Evolutionary conservation across 2,888 invertebrate genomes (phyloP).

Genomic region (Galerucella pusilla): DNA sequence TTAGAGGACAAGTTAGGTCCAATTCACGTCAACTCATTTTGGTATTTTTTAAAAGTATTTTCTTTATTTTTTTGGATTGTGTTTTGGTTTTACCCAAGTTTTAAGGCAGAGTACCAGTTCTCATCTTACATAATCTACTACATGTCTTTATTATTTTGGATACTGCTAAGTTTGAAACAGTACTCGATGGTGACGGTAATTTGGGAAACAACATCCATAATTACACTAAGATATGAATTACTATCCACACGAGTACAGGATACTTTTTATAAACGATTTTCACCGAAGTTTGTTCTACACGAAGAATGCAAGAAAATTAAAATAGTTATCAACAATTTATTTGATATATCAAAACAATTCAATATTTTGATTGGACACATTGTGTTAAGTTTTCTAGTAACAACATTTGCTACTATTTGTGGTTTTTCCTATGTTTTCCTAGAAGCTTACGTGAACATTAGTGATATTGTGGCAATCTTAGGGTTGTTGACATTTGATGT

Average conservation of each 20-base stretch:
- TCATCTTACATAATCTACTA: too few relatives aligned
- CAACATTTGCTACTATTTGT: background rate
- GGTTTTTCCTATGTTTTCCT: background rate
- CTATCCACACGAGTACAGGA: background rate
- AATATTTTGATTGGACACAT: background rate
- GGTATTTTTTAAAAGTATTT: too few relatives aligned
- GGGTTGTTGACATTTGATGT: too few relatives aligned
- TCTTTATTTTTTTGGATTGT: too few relatives aligned
- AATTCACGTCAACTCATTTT: too few relatives aligned
- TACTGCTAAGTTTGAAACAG: background rate
- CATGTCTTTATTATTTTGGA: background rate
- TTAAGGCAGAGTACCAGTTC: too few relatives aligned
- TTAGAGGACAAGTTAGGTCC: too few relatives aligned
- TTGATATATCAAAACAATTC: background rate
- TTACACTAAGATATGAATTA: background rate
- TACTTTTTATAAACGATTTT: background rate
- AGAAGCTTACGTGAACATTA: background rate
- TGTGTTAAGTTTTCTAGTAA: background rate
- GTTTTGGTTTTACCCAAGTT: too few relatives aligned
- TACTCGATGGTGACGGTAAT: background rate
- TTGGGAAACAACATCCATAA: background rate
- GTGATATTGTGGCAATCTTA: background rate
- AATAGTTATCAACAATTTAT: background rate
- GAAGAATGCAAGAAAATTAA: background rate
- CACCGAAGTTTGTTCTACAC: background rate